Base-by-base conservation (phyloP, 2,113 vertebrate genomes). In the Ophiodon elongatus region DNA sequence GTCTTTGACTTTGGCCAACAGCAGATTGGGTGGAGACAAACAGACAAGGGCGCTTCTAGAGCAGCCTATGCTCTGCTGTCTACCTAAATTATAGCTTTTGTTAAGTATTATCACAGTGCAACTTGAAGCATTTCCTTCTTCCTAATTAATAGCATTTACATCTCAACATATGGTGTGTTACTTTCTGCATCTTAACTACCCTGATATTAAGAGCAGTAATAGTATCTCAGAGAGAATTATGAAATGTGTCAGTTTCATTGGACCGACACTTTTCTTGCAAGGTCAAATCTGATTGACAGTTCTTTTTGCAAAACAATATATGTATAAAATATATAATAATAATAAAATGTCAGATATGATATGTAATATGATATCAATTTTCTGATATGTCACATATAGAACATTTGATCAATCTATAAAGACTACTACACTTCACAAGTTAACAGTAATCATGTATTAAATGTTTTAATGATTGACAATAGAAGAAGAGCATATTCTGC, bases 1-100 rank as follows among this genome's bases (percentile, higher is more conserved):
- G 87, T 87, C 91, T 91, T 86, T 93, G 87, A 93, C 86, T 91
- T 94, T 92, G 91, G 92, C 92, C 88, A 19, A 77, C 73, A 76
- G 76, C 76, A 66, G 69, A 79, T 79, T 85, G 68, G 69, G 88
- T 70, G 76, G 87, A n/a, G n/a, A n/a, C n/a, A n/a, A n/a, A n/a
- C n/a, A n/a, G n/a, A 91, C 90, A 92, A 88, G 91, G 80, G 76
- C 79, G 64, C 63, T 65, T 69, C 23, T 56, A 60, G 72, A 87
- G 84, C 78, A 86, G 87, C 85, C 76, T 76, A 76, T 84, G 82
- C 79, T 85, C 41, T 35, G 65, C 82, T 72, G 54, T 47, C 21
- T 8, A 2, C 52, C 52, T 75, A 27, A 66, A 74, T 29, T 63
- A 59, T 41, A 71, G 62, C 62, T 15, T 37, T 68, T 70, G 31